Evolutionary conservation across 2,113 vertebrate genomes (phyloP), one percentile per base, ranked within the genome.

Genomic region (Stegastes partitus): DNA sequence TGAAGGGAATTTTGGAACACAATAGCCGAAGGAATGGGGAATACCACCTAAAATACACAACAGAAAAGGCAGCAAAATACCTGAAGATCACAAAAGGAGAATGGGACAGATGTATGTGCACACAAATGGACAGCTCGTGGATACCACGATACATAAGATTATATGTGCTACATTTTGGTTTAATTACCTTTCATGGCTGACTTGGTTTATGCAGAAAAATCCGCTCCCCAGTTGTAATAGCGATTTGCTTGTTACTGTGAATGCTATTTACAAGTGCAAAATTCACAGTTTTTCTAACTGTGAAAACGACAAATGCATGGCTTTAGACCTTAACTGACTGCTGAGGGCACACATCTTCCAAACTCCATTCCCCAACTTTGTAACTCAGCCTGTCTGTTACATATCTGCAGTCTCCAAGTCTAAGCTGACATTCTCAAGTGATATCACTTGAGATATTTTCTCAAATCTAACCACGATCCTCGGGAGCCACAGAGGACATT

Each of bases 401-500:
- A 34, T 45, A 23, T 66, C 45, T 71, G 57, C n/a, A 55, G 11
- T 23, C 28, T 68, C 14, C n/a, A 25, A 18, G 39, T 28, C 42
- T 39, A 25, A 65, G 28, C 42, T 3, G 37, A 57, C 11, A 58
- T 23, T 57, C 66, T 21, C 12, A 25, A 49, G 25, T 15, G 22
- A 54, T 23, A 6, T 70, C 12, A 34, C 28, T 54, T 51, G 26
- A 44, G 15, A 49, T 50, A 64, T 64, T 49, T 77, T 64, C 14
- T 74, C 12, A 65, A n/a, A 61, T 23, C 31, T 23, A 53, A 59
- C 23, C 23, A 3, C 47, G 9, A 19, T 21, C 11, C 50, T 55
- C 58, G 61, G 61, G 65, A 61, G 47, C 49, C 59, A 39, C 2
- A 65, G 37, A 56, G 28, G 18, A 74, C 54, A 66, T 3, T 26